Evolutionary conservation across 1,140 invertebrate genomes (phyloP).

Genomic region (Eufriesea mexicana): DNA sequence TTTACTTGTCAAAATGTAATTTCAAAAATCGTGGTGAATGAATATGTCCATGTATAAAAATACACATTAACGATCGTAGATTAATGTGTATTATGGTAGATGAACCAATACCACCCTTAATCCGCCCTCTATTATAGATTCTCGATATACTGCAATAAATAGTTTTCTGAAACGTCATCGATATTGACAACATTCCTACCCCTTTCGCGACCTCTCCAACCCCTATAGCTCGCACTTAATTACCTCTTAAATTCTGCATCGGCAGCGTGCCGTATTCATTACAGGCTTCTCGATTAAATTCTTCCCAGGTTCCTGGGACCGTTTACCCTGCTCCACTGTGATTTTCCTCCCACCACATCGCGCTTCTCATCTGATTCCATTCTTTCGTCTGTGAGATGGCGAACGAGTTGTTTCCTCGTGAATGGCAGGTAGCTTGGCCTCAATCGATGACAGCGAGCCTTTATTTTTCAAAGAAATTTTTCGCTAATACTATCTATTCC

Average conservation of each 20-base stretch:
- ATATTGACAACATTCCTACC: constrained; percentile 29
- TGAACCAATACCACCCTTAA: background rate
- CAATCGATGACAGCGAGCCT: no score
- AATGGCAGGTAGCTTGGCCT: background rate
- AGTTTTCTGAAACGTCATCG: constrained; percentile 26
- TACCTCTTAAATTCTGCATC: constrained; percentile 58
- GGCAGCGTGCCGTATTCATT: constrained; percentile 53
- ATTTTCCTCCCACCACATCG: background rate
- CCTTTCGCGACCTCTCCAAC: background rate
- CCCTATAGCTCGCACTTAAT: constrained; percentile 47
- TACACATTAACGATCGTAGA: background rate
- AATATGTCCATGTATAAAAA: no score
- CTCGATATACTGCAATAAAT: constrained; percentile 26
- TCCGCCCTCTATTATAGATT: no score
- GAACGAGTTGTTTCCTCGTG: background rate
- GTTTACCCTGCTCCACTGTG: constrained; percentile 20
- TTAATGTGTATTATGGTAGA: no score
- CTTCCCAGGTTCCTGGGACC: constrained; percentile 47
- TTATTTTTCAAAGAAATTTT: no score
- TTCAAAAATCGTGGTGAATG: no score
- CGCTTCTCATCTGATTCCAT: background rate
- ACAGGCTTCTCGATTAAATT: constrained; percentile 57
- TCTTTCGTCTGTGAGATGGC: background rate
- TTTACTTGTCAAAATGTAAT: no score
- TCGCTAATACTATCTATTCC: no score